These are phyloP conservation scores for Hycleus phaleratus DNA, from an alignment of 1,140 invertebrate genomes.

Conservation along the genomic window DNA sequence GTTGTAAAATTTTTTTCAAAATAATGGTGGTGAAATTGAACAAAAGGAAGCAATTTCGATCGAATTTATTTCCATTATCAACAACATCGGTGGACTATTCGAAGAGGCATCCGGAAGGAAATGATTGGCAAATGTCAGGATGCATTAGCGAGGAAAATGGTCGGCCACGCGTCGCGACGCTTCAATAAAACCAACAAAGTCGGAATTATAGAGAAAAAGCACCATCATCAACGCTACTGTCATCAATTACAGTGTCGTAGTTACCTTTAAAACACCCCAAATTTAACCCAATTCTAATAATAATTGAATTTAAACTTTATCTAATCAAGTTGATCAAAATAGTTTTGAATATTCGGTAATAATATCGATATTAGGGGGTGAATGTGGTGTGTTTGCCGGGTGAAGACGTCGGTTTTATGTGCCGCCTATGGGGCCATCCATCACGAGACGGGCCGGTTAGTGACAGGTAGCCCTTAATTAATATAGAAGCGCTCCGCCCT, in stretches of 20 bases:
- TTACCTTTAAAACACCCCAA: no score
- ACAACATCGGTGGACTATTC: constrained; percentile 7
- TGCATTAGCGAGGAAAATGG: constrained; percentile 21
- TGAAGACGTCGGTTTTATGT: constrained; percentile 14
- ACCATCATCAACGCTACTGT: no score
- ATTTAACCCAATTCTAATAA: no score
- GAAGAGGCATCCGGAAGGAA: constrained; percentile 23
- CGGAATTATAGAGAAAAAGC: no score
- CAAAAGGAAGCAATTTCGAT: not conserved
- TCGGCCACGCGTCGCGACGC: constrained; percentile 19
- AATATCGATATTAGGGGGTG: no score
- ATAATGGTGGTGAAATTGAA: not conserved
- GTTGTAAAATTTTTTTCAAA: not conserved
- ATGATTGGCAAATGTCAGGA: constrained; percentile 28
- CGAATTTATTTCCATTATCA: constrained; percentile 13
- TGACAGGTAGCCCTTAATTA: constrained; percentile 39
- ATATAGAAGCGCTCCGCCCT: constrained; percentile 38
- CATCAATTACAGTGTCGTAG: no score
- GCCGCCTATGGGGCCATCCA: constrained; percentile 33
- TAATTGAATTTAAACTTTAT: no score
- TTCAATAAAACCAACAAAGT: not conserved
- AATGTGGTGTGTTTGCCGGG: not conserved
- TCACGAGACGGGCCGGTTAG: constrained; percentile 33
- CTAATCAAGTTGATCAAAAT: no score
- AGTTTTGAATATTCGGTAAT: no score